Percentiles rank a stretch among this genome's conserved stretches.
Evolutionary conservation across 2,113 vertebrate genomes (phyloP).

Genomic region (Microtus oregoni): DNA sequence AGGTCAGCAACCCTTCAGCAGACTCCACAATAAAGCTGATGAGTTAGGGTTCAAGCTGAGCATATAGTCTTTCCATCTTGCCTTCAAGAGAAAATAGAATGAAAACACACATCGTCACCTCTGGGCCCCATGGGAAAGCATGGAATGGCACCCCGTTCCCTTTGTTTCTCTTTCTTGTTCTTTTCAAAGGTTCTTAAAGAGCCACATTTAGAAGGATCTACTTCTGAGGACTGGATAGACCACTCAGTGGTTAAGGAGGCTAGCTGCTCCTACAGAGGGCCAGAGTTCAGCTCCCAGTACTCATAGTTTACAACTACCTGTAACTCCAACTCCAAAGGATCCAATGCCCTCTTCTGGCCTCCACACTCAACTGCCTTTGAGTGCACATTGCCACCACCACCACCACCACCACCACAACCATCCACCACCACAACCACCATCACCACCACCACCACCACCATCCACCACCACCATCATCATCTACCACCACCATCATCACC

Average conservation of each 20-base stretch:
- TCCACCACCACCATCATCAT: accelerated
- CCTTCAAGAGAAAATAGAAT: conserved; percentile 12
- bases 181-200: conserved; percentile 47
- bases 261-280: neutral
- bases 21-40: conserved; percentile 40
- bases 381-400: too few relatives aligned
- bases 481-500: too few relatives aligned
- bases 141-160: neutral
- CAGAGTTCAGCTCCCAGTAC: neutral
- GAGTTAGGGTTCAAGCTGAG: neutral
- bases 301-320: neutral
- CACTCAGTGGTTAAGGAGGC: neutral
- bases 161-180: neutral
- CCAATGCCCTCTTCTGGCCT: neutral
- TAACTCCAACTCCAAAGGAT: neutral
- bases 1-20: conserved; percentile 48
- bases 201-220: neutral
- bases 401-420: too few relatives aligned
- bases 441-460: too few relatives aligned
- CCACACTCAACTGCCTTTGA: neutral
- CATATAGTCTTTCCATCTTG: neutral
- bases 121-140: neutral
- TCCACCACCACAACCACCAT: too few relatives aligned
- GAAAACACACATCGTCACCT: neutral
- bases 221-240: neutral